Evolutionary conservation across 2,888 invertebrate species (phyloP).

Genomic region (Ctenicera cuprea): DNA sequence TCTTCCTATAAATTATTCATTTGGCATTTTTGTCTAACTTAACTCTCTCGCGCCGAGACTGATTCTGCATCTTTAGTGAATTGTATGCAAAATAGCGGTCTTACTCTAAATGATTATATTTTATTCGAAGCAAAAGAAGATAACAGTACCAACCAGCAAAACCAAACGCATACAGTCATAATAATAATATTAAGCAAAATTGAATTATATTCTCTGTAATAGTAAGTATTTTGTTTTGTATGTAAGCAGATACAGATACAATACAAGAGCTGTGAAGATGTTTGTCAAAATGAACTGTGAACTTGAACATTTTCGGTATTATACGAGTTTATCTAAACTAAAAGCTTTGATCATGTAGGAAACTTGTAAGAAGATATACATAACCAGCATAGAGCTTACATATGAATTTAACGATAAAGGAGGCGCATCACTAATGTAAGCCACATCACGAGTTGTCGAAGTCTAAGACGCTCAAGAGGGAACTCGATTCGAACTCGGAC

Average conservation of each 20-base stretch:
- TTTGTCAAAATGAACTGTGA: constrained; percentile 9
- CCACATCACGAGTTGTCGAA: constrained; percentile 60
- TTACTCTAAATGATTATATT: no score
- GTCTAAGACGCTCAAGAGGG: constrained; percentile 54
- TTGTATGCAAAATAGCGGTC: no score
- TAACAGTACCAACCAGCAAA: no score
- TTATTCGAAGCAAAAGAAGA: no score
- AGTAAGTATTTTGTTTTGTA: neutral
- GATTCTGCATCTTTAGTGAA: no score
- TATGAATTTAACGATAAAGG: constrained; percentile 44
- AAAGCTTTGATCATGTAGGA: constrained; percentile 32
- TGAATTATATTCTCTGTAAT: no score
- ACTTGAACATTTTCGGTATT: constrained; percentile 3
- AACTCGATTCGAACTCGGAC: constrained; percentile 56
- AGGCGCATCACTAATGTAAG: constrained; percentile 55
- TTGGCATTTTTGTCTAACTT: no score
- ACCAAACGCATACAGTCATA: no score
- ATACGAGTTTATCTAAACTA: constrained; percentile 5
- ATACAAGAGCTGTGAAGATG: constrained; percentile 1
- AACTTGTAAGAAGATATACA: constrained; percentile 49
- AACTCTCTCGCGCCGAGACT: no score
- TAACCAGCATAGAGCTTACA: constrained; percentile 47
- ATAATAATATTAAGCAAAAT: no score
- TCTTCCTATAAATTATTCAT: no score
- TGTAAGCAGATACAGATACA: neutral